Evolutionary conservation across 1,140 invertebrate species (phyloP), one percentile per base, ranked within the genome.

Genomic region (Oryctes rhinoceros): DNA sequence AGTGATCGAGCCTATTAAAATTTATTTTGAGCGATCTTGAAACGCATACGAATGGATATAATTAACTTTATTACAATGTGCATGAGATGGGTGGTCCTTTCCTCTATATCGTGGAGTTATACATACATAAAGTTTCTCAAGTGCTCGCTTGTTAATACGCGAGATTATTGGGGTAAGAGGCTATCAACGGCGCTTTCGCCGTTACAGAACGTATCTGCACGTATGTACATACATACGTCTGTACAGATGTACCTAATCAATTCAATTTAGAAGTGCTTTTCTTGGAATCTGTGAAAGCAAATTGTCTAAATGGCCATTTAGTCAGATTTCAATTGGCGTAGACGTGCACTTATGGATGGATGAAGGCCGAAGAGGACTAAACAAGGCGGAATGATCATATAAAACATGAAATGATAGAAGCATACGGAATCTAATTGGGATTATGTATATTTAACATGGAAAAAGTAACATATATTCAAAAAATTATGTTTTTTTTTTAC

Each of bases 31-130:
- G 18, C 53, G 15, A 15, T 15, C 53, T 7, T 59, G 18, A 18
- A 59, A 59, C 6, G 53, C 53, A 18, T 59, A 59, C n/a, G 13
- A 6, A n/a, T 18, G 53, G 53, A 59, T 59, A 59, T 59, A 59
- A 59, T 59, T 59, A 59, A 18, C 53, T 59, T 59, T 59, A 59
- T 59, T 59, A 59, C 53, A 59, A 59, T 59, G 53, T 59, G 6
- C 15, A 59, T 59, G 18, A 18, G n/a, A 59, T 59, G 53, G 53
- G 53, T 59, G 53, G 53, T 59, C 53, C 18, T 59, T 59, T 18
- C 1, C 53, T 18, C 18, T 18, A 59, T 44, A 10, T 44, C 39
- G 39, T 44, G 9, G 39, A 44, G 39, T 44, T 44, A 44, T 10
- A 44, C 39, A 44, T 44, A 44, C 39, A 44, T 44, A 44, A 44